Evolutionary conservation across 1,140 invertebrate species (phyloP), one percentile per base, ranked within the genome.

Genomic region (Babylonia areolata): DNA sequence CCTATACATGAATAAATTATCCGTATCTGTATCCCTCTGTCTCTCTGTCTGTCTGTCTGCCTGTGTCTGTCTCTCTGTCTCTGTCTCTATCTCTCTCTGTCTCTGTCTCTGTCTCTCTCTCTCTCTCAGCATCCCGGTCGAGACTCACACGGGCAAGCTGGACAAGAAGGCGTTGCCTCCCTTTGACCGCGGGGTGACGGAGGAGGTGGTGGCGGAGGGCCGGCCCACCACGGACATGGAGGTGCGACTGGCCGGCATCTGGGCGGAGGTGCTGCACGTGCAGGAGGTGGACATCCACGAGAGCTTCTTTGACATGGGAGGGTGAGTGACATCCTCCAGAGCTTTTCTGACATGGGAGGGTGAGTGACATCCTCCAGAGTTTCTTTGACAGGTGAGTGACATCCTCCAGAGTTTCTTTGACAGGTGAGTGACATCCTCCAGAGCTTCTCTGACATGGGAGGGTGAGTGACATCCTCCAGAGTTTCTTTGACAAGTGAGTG

Each of bases 241-340:
- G 88, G 90, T 92, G 40, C 88, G 91, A 33, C 87, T 95, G 46
- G 93, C 92, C 2, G 84, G 85, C n/a, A 91, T 95, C 58, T 95
- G 94, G 94, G 87, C 88, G 3, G 90, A 94, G 73, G 87, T 93
- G 15, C 90, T 95, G 1, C 89, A 93, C 54, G 88, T 94, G 37
- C 92, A 91, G 58, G 92, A 93, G 39, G 85, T 95, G n/a, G 94
- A 95, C 87, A 93, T 94, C 71, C 93, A 95, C 71, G 94, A 95
- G 87, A 94, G 94, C 81, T 95, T 95, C 90, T 95, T 95, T 90
- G 94, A 95, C 89, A 85, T 95, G 17, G 94, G 94, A 89, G 94
- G 94, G 94, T 94, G 85, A 86, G 89, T 78, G 0, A n/a, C n/a
- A n/a, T n/a, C n/a, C n/a, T n/a, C n/a, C n/a, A n/a, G n/a, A n/a